Percentiles rank a stretch among this genome's conserved stretches.
These are phyloP conservation scores for Siphamia tubifer DNA, from an alignment of 2,113 vertebrate genomes.

Conservation along the genomic window DNA sequence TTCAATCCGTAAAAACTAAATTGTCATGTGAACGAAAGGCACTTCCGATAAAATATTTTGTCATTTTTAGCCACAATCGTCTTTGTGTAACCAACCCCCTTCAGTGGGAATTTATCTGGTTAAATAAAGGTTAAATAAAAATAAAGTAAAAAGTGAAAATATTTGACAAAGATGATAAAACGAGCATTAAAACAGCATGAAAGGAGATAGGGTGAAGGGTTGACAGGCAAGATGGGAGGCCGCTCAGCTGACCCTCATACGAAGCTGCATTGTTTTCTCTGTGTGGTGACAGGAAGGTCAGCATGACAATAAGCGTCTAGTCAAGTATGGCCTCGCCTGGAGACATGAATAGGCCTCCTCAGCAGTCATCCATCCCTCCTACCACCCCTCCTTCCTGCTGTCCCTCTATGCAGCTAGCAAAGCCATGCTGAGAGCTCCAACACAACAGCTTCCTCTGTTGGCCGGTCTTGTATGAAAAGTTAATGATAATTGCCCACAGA, in stretches of 20 bases:
- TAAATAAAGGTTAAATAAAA: no score
- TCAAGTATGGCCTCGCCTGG: conserved; percentile 32
- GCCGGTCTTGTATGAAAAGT: conserved; percentile 55
- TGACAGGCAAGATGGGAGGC: conserved; percentile 1
- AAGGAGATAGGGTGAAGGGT: not conserved
- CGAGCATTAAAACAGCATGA: not conserved
- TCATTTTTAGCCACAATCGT: no score
- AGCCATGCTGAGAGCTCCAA: conserved; percentile 43
- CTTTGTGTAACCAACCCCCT: no score
- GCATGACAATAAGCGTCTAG: conserved; percentile 44
- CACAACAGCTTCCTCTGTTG: conserved; percentile 72
- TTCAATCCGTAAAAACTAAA: no score
- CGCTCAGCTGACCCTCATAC: conserved; percentile 4
- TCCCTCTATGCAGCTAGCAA: conserved; percentile 21
- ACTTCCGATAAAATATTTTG: no score
- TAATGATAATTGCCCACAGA: conserved; percentile 69
- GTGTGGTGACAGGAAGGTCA: conserved; percentile 55
- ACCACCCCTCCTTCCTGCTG: conserved; percentile 51
- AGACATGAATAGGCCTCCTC: conserved; percentile 65
- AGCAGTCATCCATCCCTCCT: conserved; percentile 30
- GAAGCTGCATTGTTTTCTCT: conserved; percentile 36
- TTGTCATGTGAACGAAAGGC: no score
- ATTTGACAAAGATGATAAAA: not conserved
- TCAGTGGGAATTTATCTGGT: no score
- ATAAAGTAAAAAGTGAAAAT: no score